phyloP scores from a whole-genome alignment of 2,797 vertebrate genomes.

The Mycteria americana region DNA sequence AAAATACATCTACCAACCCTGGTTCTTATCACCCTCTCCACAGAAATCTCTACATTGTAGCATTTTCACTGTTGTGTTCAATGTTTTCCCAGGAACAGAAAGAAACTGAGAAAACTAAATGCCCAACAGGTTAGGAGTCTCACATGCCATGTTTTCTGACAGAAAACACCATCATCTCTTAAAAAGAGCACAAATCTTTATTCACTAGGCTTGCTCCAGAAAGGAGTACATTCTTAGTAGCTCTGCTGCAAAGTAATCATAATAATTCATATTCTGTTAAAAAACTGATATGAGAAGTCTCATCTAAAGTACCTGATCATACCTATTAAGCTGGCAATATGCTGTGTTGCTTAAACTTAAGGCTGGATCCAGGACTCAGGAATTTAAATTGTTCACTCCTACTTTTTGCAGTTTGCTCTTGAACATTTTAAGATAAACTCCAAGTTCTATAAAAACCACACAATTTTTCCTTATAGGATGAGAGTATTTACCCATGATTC shows the following conservation, averaged over 20 bases:
- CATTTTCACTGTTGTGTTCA: not conserved
- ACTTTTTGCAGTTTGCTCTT: not conserved
- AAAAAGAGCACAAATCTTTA: not conserved
- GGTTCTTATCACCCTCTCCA: not conserved
- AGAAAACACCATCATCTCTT: not conserved
- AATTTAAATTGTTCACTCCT: not conserved
- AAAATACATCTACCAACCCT: not conserved
- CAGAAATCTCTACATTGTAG: not conserved
- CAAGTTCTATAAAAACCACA: not conserved
- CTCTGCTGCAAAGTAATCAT: not conserved
- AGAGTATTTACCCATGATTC: not conserved
- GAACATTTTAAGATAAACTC: not conserved
- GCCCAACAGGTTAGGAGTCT: not conserved
- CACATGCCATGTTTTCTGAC: not conserved
- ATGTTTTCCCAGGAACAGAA: not conserved
- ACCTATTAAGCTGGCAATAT: not conserved
- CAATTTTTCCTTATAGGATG: not conserved
- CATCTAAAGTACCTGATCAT: not conserved
- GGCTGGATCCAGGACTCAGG: not conserved
- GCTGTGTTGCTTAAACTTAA: not conserved
- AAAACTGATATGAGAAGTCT: not conserved
- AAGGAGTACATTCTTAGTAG: not conserved
- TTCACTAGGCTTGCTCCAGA: not conserved
- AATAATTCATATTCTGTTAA: not conserved
- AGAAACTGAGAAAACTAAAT: not conserved